Percentiles rank a stretch among this genome's conserved stretches.
Evolutionary conservation across 2,797 vertebrate genomes (phyloP).

Genomic region (Chelon labrosus): DNA sequence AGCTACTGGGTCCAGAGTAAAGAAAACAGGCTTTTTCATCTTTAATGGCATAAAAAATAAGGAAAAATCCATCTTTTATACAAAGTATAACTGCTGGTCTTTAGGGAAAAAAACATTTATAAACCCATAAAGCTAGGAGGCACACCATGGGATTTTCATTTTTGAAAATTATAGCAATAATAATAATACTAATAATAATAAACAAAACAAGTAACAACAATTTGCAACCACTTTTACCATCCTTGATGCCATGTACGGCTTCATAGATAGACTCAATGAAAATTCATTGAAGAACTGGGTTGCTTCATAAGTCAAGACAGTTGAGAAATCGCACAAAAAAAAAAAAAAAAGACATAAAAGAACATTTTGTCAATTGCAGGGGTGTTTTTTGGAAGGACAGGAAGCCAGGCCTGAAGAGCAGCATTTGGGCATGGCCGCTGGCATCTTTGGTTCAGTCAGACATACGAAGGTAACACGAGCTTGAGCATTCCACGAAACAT

Average conservation of each 20-base stretch:
- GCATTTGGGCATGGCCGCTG: conserved; percentile 98
- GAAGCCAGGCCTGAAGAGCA: conserved; percentile 98
- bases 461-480: conserved; percentile 90
- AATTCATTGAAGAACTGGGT: conserved; percentile 90
- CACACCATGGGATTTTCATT: conserved; percentile 95
- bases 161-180: conserved; percentile 84
- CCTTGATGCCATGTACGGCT: conserved; percentile 69
- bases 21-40: conserved; percentile 92
- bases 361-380: conserved; percentile 93
- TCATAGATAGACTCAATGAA: conserved; percentile 88
- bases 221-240: conserved; percentile 86
- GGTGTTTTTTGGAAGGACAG: conserved; percentile 94
- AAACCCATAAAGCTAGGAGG: conserved; percentile 99
- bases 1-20: conserved; percentile 99
- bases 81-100: conserved; percentile 99
- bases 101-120: conserved; percentile 93
- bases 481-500: conserved; percentile 87
- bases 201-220: conserved; percentile 88
- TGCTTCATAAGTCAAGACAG: conserved; percentile 86
- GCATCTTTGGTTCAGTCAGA: conserved; percentile 99
- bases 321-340: conserved; percentile 76
- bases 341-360: conserved; percentile 71
- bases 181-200: conserved; percentile 80
- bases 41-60: conserved; percentile 93
- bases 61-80: conserved; percentile 96